Base-by-base conservation (phyloP, 2,888 invertebrate genomes). In the Drosophila peninsularis region DNA sequence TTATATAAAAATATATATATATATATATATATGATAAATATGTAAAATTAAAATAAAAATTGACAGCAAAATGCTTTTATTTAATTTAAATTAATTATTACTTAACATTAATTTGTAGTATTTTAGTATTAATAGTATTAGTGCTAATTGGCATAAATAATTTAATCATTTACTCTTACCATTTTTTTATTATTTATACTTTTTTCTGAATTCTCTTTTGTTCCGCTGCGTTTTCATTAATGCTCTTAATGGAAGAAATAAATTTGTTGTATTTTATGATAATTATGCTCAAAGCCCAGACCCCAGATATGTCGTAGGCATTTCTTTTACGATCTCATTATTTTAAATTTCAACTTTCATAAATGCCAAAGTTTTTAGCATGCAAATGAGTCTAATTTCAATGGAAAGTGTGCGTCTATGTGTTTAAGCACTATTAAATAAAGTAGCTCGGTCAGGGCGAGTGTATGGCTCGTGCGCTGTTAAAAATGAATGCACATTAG, bases 401-500 rank as follows among this genome's bases (percentile, higher is more conserved):
- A 21, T 34, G 7, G 6, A 11, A n/a, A 47, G n/a, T n/a, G 2
- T 49, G 24, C 6, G 36, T 62, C 32, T 32, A n/a, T 36, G 60
- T 41, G 41, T 11, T 13, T 1, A 14, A 52, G 19, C n/a, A 10
- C 39, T 21, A 21, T 53, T 47, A 36, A 36, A 45, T 21, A 62
- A 37, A 52, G 11, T 17, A 21, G 45, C n/a, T 13, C 27, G 13
- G 19, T 7, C 39, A 41, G 34, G 47, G 30, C 41, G 24, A 21
- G 19, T 39, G 10, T 10, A 39, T 13, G 32, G 30, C 32, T 47
- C 10, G 13, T 34, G 17, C 17, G 58, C 50, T 42, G 47, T 73
- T 60, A 65, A 82, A 85, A 82, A 84, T 85, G 67, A 66, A 82
- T 71, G 64, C 24, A 53, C 62, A 65, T 63, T 72, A 39, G 53